Conservation (phyloP, 2,797 vertebrate species). For the Heterohyrax brucei region DNA sequence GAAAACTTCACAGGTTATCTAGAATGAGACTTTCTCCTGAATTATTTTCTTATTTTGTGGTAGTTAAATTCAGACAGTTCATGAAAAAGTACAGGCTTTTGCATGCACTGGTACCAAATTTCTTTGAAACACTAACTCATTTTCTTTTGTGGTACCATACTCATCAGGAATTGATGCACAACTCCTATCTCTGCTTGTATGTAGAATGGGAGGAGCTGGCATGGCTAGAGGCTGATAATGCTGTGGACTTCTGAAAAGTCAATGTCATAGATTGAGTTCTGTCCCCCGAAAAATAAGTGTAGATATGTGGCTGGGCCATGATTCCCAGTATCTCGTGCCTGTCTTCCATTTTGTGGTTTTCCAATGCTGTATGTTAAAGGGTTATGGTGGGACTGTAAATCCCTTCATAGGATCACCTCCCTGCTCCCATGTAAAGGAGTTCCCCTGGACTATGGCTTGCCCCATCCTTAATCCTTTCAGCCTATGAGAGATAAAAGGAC, state of each 20-base stretch:
- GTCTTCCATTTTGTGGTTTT: no score
- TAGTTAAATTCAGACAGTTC: background rate
- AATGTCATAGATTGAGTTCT: background rate
- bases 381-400: no score
- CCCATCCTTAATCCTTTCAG: no score
- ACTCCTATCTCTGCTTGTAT: background rate
- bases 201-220: background rate
- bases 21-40: background rate
- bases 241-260: background rate
- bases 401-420: no score
- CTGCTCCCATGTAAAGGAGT: no score
- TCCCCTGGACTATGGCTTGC: no score
- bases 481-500: no score
- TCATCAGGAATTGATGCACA: background rate
- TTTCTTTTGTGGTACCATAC: background rate
- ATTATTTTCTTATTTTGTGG: slow-evolving; percentile 9
- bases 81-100: background rate
- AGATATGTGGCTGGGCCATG: no score
- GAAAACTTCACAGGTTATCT: background rate
- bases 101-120: background rate
- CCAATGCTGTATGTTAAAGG: no score
- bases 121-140: background rate
- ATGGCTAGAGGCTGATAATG: background rate
- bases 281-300: no score
- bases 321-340: no score